Percentiles rank a stretch among this genome's conserved stretches.
Conservation (phyloP, 1,140 invertebrate genomes). For the Trichonephila clavipes region DNA sequence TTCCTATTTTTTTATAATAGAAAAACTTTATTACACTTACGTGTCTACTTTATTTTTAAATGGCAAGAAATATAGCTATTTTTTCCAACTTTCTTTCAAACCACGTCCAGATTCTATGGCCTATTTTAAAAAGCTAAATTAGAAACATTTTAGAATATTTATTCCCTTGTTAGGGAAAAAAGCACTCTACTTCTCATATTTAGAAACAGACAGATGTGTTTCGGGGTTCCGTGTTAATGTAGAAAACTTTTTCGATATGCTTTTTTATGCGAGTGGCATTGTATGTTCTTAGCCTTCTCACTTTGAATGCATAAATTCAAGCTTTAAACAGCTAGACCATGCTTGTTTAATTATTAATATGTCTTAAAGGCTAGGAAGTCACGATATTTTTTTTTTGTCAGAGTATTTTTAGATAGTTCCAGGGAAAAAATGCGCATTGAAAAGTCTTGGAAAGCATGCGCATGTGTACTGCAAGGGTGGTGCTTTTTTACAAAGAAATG, state of each 20-base stretch:
- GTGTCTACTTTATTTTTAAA: no score
- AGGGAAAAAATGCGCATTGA: neutral
- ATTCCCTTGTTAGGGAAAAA: no score
- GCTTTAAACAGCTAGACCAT: neutral
- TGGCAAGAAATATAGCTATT: no score
- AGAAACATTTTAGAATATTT: no score
- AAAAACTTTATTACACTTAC: no score
- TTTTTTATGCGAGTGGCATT: neutral
- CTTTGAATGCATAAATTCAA: neutral
- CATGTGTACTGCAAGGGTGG: neutral
- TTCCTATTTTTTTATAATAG: no score
- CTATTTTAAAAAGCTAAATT: no score
- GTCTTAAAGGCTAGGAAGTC: neutral
- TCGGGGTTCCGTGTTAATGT: neutral
- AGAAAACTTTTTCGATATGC: neutral
- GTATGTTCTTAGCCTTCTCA: neutral
- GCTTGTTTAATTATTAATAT: neutral
- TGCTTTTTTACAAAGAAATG: neutral
- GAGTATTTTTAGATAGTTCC: neutral
- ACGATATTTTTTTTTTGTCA: neutral
- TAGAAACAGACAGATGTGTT: no score
- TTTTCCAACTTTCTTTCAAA: no score
- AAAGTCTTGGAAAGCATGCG: neutral
- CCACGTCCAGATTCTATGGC: no score
- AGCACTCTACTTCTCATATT: no score